Evolutionary conservation across 2,113 vertebrate species (phyloP).

Genomic region (Uria lomvia): DNA sequence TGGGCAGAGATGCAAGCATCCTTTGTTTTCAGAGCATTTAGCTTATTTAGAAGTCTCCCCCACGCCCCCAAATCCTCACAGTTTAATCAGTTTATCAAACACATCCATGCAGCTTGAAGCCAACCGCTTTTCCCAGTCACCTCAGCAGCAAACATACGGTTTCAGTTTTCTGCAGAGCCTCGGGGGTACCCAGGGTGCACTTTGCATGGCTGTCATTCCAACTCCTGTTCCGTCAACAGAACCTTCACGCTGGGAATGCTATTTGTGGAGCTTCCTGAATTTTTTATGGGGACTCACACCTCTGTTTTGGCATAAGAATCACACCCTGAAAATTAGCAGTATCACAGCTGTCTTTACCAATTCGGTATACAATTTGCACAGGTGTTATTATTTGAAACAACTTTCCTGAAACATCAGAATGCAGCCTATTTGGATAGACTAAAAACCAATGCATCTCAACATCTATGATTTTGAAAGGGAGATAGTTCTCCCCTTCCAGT

Average conservation of each 20-base stretch:
- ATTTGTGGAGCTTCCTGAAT: slow-evolving; percentile 24
- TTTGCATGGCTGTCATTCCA: not conserved
- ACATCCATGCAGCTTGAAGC: not conserved
- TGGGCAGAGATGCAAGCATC: not conserved
- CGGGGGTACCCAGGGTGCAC: not conserved
- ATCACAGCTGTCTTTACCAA: slow-evolving; percentile 1
- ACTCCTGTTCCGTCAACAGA: not conserved
- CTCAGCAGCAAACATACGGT: not conserved
- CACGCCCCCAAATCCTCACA: not conserved
- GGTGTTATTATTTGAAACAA: not conserved
- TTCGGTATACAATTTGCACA: not conserved
- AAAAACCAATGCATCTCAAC: not conserved
- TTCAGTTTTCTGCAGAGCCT: not conserved
- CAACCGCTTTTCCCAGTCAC: not conserved
- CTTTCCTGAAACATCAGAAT: not conserved
- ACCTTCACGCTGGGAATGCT: not conserved
- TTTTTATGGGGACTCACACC: not conserved
- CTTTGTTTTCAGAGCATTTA: not conserved
- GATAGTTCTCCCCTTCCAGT: not conserved
- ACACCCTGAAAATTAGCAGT: slow-evolving; percentile 31
- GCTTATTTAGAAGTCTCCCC: not conserved
- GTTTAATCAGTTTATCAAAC: slow-evolving; percentile 22
- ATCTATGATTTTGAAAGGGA: not conserved
- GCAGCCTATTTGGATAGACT: not conserved
- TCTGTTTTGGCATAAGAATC: slow-evolving; percentile 19